Evolutionary conservation across 2,113 vertebrate genomes (phyloP).

Genomic region (Phocoena sinus): DNA sequence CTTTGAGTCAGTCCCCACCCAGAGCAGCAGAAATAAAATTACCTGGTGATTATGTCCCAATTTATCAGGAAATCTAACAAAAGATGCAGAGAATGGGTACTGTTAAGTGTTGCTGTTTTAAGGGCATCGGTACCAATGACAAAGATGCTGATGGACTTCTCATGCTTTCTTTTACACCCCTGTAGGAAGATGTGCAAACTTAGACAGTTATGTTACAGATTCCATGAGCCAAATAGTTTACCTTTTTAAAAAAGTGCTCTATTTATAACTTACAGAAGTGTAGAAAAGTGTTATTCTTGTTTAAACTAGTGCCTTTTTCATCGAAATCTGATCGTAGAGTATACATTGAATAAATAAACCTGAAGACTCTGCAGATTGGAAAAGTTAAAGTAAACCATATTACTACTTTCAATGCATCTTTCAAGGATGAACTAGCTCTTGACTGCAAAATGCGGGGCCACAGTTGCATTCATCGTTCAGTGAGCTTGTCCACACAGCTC

Average conservation of each 20-base stretch:
- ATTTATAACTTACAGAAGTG: background rate
- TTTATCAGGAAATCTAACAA: background rate
- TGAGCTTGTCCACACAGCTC: conserved; percentile 96
- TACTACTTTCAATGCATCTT: background rate
- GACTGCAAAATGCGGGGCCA: conserved; percentile 90
- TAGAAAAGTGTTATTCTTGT: background rate
- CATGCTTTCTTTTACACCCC: background rate
- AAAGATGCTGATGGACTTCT: fast-evolving
- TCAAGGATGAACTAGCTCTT: conserved; percentile 34
- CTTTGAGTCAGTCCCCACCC: background rate
- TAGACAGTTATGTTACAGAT: fast-evolving
- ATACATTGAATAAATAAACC: background rate
- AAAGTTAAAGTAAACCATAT: fast-evolving
- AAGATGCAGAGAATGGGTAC: too few species aligned
- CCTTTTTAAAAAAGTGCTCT: background rate
- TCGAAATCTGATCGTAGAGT: fast-evolving
- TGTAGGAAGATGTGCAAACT: too few species aligned
- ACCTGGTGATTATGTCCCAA: background rate
- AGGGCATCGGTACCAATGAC: fast-evolving
- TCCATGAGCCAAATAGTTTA: background rate
- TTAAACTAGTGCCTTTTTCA: background rate
- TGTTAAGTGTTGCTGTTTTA: background rate
- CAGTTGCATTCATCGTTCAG: conserved; percentile 99
- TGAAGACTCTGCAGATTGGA: background rate
- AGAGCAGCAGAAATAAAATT: background rate